Evolutionary conservation across 2,888 invertebrate species (phyloP).

Genomic region (Trichogramma dendrolimi): DNA sequence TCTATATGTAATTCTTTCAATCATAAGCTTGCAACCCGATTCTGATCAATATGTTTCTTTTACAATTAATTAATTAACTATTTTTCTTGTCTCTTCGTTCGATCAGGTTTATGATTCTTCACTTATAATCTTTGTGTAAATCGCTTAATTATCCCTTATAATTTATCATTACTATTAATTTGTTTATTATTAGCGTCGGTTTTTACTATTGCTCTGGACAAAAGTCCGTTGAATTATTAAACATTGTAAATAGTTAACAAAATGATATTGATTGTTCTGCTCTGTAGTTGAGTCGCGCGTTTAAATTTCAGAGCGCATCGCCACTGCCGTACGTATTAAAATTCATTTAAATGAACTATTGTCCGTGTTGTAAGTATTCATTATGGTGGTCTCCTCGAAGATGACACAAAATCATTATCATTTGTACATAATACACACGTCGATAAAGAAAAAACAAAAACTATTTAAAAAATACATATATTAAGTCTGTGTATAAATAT

Average conservation of each 20-base stretch:
- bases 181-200: constrained; percentile 33
- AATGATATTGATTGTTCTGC: constrained; percentile 49
- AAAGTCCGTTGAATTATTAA: constrained; percentile 46
- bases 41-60: constrained; percentile 19
- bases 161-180: constrained; percentile 15
- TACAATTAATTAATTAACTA: constrained; percentile 29
- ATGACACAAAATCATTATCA: constrained; percentile 23
- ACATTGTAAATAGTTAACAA: constrained; percentile 52
- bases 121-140: constrained; percentile 25
- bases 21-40: constrained; percentile 12
- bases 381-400: constrained; percentile 24
- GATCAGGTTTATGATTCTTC: constrained; percentile 20
- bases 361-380: too few relatives aligned
- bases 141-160: not conserved
- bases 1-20: constrained; percentile 14
- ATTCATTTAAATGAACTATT: too few relatives aligned
- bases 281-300: constrained; percentile 30
- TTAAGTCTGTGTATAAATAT: constrained; percentile 10
- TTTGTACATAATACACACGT: constrained; percentile 1
- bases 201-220: constrained; percentile 48
- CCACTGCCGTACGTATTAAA: constrained; percentile 13
- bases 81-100: constrained; percentile 30
- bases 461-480: constrained; percentile 12
- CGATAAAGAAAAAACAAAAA: constrained; percentile 17
- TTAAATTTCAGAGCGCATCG: constrained; percentile 12